phyloP scores from a whole-genome alignment of 2,797 vertebrate genomes.

The Pseudotriccus pelzelni region DNA sequence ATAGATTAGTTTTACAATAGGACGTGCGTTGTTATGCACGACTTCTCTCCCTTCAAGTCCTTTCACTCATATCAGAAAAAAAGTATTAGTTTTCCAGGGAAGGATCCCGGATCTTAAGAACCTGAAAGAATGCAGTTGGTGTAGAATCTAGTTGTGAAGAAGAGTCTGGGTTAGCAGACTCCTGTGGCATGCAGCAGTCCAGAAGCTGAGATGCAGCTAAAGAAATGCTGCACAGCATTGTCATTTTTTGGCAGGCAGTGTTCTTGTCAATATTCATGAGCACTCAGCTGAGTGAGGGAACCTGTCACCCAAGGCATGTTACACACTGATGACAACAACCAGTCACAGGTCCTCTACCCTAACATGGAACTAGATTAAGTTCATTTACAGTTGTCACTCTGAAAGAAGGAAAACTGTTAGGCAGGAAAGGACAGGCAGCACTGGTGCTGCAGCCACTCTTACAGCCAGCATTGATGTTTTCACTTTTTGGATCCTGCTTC shows the following conservation, averaged over 20 bases:
- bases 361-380: neutral
- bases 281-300: neutral
- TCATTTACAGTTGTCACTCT: conserved; percentile 1
- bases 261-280: conserved; percentile 45
- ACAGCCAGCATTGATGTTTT: neutral
- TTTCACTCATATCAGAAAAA: neutral
- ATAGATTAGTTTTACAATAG: conserved; percentile 9
- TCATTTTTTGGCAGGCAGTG: conserved; percentile 33
- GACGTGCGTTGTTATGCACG: neutral
- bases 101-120: neutral
- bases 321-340: conserved; percentile 1
- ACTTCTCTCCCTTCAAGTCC: neutral
- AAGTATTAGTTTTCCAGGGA: neutral
- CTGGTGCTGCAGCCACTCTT: neutral
- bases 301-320: conserved; percentile 38
- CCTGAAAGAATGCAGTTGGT: neutral
- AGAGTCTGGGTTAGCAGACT: neutral
- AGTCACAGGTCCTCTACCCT: conserved; percentile 24
- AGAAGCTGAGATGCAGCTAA: neutral
- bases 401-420: neutral
- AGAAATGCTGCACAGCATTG: neutral
- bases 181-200: neutral
- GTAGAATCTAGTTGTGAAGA: neutral
- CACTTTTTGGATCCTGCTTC: neutral
- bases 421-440: neutral